Percentiles rank a stretch among this genome's conserved stretches.
Conservation (phyloP, 1,140 invertebrate genomes). For the Zaprionus tsacasi region DNA sequence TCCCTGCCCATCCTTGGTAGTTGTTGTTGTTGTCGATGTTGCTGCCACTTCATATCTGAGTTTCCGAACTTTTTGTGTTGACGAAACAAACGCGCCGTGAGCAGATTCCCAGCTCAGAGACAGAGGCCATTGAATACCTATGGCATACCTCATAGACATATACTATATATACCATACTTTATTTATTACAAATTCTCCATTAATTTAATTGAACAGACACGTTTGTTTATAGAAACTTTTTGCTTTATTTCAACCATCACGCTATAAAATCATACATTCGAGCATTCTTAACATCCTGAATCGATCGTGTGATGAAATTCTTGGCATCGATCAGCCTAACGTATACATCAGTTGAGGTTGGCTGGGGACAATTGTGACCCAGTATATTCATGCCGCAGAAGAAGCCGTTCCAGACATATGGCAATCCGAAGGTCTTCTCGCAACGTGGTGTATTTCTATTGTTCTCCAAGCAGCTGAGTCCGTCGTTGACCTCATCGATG, state of each 20-base stretch:
- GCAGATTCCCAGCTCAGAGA: slow-evolving; percentile 16
- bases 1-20: slow-evolving; percentile 6
- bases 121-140: slow-evolving; percentile 29
- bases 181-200: slow-evolving; percentile 57
- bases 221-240: background rate
- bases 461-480: slow-evolving; percentile 28
- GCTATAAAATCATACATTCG: background rate
- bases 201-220: slow-evolving; percentile 64
- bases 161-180: slow-evolving; percentile 43
- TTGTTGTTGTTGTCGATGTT: slow-evolving; percentile 3
- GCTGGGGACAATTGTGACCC: slow-evolving; percentile 43
- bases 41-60: slow-evolving; percentile 66
- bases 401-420: slow-evolving; percentile 12
- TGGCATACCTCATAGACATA: background rate
- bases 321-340: slow-evolving; percentile 16
- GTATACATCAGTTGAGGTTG: slow-evolving; percentile 25
- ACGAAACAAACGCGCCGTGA: slow-evolving; percentile 33
- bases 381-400: slow-evolving; percentile 46
- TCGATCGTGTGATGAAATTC: background rate
- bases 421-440: slow-evolving; percentile 28
- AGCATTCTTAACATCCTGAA: background rate
- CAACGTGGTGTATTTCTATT: background rate
- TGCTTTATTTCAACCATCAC: background rate
- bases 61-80: slow-evolving; percentile 53
- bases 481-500: background rate